These are phyloP conservation scores for Tiphia femorata DNA, from an alignment of 2,888 invertebrate species.

Conservation along the genomic window DNA sequence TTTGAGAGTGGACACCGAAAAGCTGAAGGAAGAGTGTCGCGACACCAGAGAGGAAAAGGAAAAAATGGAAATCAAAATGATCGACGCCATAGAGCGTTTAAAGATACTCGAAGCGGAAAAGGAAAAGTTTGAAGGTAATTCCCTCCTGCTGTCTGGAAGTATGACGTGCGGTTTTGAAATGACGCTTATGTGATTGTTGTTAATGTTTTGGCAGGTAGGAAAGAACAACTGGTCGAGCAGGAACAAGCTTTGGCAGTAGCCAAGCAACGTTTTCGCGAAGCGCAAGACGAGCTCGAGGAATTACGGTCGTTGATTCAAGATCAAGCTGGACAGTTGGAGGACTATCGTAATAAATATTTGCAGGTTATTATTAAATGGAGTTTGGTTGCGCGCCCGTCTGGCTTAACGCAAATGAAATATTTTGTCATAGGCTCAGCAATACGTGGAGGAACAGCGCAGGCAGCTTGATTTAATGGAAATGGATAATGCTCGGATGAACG, in stretches of 20 bases:
- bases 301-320: slow-evolving; percentile 74
- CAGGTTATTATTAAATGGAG: too few species aligned
- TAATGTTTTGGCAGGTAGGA: slow-evolving; percentile 71
- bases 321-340: slow-evolving; percentile 77
- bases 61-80: slow-evolving; percentile 73
- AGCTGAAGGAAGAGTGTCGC: slow-evolving; percentile 67
- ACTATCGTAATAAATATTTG: slow-evolving; percentile 76
- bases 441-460: slow-evolving; percentile 78
- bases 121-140: slow-evolving; percentile 58
- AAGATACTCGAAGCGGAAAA: slow-evolving; percentile 66
- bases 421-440: slow-evolving; percentile 75
- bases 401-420: not conserved
- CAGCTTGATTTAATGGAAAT: slow-evolving; percentile 80
- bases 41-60: slow-evolving; percentile 70
- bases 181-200: not conserved
- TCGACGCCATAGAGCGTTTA: slow-evolving; percentile 72
- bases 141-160: too few species aligned
- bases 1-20: slow-evolving; percentile 71
- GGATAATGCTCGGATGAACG: slow-evolving; percentile 79
- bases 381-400: too few species aligned
- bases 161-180: not conserved
- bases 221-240: slow-evolving; percentile 77
- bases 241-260: slow-evolving; percentile 72
- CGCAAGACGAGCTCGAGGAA: slow-evolving; percentile 75
- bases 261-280: slow-evolving; percentile 72